Base-by-base conservation (phyloP, 2,797 vertebrate genomes). In the Amniataba percoides region DNA sequence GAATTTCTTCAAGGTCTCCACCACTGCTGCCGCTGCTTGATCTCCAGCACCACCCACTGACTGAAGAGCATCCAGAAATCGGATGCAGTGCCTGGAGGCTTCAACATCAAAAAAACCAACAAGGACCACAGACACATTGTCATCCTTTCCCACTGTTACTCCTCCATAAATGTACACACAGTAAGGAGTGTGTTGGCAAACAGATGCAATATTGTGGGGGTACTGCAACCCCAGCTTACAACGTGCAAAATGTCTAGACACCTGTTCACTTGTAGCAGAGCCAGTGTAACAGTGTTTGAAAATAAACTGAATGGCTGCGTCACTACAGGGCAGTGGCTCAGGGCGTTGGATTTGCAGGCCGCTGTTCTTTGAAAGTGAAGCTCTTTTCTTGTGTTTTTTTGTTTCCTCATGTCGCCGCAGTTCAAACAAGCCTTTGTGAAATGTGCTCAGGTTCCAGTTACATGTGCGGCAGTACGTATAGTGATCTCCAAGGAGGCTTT, bases 131-230 rank as follows among this genome's bases (percentile, higher is more conserved):
- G 86, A 89, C 42, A 81, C 68, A 0, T 25, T 43, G 53, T 84
- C 83, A 0, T 74, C 85, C 21, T 85, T 64, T 56, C 65, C 87
- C 19, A 92, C 81, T 1, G 79, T 27, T 42, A 91, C 77, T 7
- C 90, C 88, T 58, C 80, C 89, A 53, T 94, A 95, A n/a, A 95
- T 19, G 78, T 95, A 96, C 3, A 95, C 52, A 63, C 94, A 94
- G 85, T 94, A 96, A 0, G 95, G 95, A 19, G 90, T 93, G 49
- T 88, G 71, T n/a, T 82, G 86, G 69, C 94, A 95, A 34, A 82
- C 61, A 9, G 91, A 85, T 34, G 34, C 46, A 7, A 95, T 86
- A 65, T 94, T 84, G 48, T 85, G 69, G 45, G 92, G 93, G 77
- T 95, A 94, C 18, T 82, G 65, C 12, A 49, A 40, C 18, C 95